These are phyloP conservation scores for Stictocephala bisonia DNA, from an alignment of 2,888 invertebrate genomes.

Conservation along the genomic window DNA sequence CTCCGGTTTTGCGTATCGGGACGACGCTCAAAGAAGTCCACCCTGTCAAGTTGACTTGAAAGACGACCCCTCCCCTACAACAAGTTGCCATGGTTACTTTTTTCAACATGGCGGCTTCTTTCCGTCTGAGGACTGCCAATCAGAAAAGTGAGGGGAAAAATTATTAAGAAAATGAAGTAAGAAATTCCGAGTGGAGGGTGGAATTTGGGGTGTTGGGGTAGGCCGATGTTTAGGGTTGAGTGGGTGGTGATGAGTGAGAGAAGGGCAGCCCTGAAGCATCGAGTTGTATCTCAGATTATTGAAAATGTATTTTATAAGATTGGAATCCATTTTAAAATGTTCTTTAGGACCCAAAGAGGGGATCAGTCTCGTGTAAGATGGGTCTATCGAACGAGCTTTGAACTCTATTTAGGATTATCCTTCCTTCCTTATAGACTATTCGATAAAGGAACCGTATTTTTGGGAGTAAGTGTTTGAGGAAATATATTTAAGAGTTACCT, in stretches of 20 bases:
- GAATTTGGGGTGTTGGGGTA: too few species aligned
- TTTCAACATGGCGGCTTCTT: slow-evolving; percentile 46
- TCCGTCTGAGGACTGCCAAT: slow-evolving; percentile 45
- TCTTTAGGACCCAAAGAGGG: neutral
- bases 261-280: neutral
- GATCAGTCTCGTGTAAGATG: too few species aligned
- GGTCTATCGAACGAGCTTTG: too few species aligned
- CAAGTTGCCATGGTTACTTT: slow-evolving; percentile 45
- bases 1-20: too few species aligned
- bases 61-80: neutral
- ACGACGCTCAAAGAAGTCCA: too few species aligned
- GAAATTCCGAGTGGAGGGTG: slow-evolving; percentile 22
- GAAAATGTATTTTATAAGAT: slow-evolving; percentile 19
- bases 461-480: too few species aligned
- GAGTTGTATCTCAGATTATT: slow-evolving; percentile 7
- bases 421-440: too few species aligned
- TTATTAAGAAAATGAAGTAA: slow-evolving; percentile 44
- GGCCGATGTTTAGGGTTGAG: slow-evolving; percentile 2
- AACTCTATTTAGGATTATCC: too few species aligned
- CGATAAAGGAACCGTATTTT: too few species aligned
- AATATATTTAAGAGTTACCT: too few species aligned
- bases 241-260: neutral
- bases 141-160: slow-evolving; percentile 47
- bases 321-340: slow-evolving; percentile 14
- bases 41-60: too few species aligned